Conservation (phyloP, 2,113 vertebrate genomes). For the Mobula hypostoma region DNA sequence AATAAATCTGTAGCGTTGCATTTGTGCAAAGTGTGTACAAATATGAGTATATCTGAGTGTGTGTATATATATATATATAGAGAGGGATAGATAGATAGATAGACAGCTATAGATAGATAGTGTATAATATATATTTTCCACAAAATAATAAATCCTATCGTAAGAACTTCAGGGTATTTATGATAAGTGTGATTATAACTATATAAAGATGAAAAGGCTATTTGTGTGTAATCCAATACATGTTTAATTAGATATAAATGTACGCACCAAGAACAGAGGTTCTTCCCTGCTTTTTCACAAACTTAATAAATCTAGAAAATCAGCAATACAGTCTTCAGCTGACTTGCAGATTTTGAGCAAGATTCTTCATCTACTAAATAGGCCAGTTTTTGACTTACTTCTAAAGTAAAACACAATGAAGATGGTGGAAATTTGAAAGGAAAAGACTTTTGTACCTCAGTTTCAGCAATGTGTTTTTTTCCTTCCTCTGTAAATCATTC, state of each 20-base stretch:
- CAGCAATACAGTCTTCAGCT: neutral
- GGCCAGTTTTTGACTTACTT: neutral
- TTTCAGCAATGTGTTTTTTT: no score
- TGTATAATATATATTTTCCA: neutral
- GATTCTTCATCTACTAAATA: neutral
- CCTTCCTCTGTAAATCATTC: no score
- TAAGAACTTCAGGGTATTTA: neutral
- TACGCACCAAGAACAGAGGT: neutral
- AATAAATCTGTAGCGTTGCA: neutral
- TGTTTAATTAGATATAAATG: neutral
- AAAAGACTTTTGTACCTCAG: no score
- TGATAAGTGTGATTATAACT: neutral
- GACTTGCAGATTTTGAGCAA: neutral
- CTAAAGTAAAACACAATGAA: no score
- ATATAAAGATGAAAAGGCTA: no score
- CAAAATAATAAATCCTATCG: neutral
- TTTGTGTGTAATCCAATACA: neutral
- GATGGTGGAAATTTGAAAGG: no score
- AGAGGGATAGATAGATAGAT: no score
- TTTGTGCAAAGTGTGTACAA: neutral
- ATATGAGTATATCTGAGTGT: neutral
- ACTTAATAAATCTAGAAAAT: neutral
- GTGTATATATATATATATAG: no score
- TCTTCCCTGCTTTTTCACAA: neutral
- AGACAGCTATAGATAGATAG: neutral